A percentile compares a stretch with the other conserved stretches of the same genome.
These are phyloP conservation scores for Lochmaea crataegi DNA, from an alignment of 2,888 invertebrate genomes.

Conservation along the genomic window DNA sequence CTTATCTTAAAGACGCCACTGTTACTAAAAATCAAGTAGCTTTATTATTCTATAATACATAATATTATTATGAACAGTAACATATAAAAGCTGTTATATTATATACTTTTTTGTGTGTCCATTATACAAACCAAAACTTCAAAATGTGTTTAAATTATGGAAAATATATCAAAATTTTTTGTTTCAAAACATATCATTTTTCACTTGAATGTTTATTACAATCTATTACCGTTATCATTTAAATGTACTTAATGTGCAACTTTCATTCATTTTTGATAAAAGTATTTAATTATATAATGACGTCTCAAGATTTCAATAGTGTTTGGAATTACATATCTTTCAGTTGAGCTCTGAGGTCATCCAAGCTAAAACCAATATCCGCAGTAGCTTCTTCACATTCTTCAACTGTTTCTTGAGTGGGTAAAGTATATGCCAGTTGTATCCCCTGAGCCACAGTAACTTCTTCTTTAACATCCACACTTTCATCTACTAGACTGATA, in stretches of 20 bases:
- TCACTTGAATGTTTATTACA: not conserved
- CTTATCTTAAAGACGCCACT: not conserved
- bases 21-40: not conserved
- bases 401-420: conserved; percentile 58
- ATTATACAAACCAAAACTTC: too few species aligned
- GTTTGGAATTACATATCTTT: conserved; percentile 77
- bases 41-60: not conserved
- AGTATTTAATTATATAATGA: not conserved
- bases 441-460: conserved; percentile 69
- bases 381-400: conserved; percentile 51
- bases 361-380: conserved; percentile 74
- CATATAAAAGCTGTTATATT: too few species aligned
- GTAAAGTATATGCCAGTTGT: conserved; percentile 67
- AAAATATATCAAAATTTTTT: too few species aligned
- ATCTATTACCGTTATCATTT: not conserved
- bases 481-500: conserved; percentile 77
- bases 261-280: not conserved
- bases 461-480: conserved; percentile 66
- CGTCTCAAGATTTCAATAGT: not conserved
- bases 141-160: too few species aligned
- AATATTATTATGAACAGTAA: too few species aligned
- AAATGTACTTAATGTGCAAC: not conserved
- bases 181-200: not conserved
- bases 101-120: too few species aligned
- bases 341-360: conserved; percentile 94